Evolutionary conservation across 2,797 vertebrate species (phyloP).

Genomic region (Coccyzus lansbergi): DNA sequence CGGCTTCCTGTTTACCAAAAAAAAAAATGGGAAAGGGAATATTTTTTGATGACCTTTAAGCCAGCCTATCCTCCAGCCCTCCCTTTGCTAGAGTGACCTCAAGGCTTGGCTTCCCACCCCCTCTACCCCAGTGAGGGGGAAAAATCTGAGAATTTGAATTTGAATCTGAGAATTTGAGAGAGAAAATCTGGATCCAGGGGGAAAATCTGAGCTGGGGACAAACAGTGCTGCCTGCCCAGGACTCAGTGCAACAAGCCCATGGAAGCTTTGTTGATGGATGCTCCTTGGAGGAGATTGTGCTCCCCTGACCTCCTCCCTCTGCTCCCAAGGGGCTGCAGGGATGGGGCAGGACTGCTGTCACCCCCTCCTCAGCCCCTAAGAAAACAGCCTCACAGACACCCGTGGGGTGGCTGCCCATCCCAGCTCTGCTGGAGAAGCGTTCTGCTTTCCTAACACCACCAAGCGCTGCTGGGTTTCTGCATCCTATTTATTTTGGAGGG

Average conservation of each 20-base stretch:
- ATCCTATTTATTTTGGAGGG: neutral
- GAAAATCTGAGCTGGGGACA: neutral
- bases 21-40: neutral
- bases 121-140: too few relatives aligned
- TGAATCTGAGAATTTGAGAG: too few relatives aligned
- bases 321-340: neutral
- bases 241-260: rapidly evolving
- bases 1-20: neutral
- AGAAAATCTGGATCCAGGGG: neutral
- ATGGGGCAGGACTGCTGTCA: neutral
- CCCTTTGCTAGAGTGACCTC: rapidly evolving
- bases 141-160: too few relatives aligned
- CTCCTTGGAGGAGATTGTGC: neutral
- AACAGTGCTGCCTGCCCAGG: rapidly evolving
- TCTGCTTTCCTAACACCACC: rapidly evolving
- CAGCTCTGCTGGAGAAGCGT: neutral
- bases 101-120: neutral
- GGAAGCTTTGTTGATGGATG: neutral
- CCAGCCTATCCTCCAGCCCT: neutral
- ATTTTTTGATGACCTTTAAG: neutral
- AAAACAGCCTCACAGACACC: rapidly evolving
- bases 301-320: neutral
- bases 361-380: too few relatives aligned
- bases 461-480: neutral
- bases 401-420: rapidly evolving